Evolutionary conservation across 2,888 invertebrate species (phyloP).

Genomic region (Micoletzkya japonica): DNA sequence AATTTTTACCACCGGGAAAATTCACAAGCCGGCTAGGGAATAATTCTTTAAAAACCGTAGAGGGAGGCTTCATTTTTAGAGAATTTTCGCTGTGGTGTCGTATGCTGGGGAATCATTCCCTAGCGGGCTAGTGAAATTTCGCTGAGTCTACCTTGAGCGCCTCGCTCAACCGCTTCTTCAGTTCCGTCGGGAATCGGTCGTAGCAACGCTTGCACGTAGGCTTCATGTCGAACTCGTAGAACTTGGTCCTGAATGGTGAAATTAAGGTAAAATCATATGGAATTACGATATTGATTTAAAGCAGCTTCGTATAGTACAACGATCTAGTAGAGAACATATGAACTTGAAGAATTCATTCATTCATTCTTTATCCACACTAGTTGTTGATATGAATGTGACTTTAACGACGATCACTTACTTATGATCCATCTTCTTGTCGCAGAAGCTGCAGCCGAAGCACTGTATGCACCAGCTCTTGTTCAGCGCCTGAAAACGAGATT

Average conservation of each 20-base stretch:
- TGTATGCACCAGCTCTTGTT: constrained; percentile 99
- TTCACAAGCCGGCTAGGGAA: no score
- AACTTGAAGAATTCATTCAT: neutral
- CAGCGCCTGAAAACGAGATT: constrained; percentile 75
- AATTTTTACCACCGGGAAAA: no score
- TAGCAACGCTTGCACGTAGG: constrained; percentile 98
- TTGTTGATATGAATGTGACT: neutral
- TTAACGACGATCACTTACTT: constrained; percentile 63
- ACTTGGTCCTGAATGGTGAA: constrained; percentile 73
- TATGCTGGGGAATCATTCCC: neutral
- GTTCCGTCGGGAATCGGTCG: constrained; percentile 90
- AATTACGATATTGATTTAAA: neutral
- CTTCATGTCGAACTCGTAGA: constrained; percentile 97
- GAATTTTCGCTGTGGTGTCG: no score
- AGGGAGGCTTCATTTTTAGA: no score
- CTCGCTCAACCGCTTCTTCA: constrained; percentile 79
- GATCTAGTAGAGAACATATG: neutral
- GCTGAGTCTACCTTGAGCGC: constrained; percentile 52
- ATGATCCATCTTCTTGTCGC: constrained; percentile 80
- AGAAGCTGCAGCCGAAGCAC: constrained; percentile 95
- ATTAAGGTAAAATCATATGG: neutral
- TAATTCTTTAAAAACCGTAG: no score
- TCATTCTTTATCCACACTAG: neutral
- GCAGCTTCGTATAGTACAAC: neutral
- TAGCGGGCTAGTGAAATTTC: no score